Conservation (phyloP, 2,113 vertebrate species). For the Thunnus thynnus region DNA sequence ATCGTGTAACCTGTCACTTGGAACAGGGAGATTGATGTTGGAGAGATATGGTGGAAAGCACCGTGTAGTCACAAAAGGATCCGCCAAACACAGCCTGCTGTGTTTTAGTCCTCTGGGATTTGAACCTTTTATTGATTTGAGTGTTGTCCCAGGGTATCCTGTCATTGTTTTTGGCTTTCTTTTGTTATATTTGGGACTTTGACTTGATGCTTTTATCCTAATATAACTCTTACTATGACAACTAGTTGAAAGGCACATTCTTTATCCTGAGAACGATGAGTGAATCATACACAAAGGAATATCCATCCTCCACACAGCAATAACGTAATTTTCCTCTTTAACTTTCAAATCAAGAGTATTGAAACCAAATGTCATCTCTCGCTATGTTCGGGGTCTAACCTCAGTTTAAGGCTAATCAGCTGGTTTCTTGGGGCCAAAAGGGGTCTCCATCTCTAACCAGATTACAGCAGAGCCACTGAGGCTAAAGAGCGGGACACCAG, state of each 20-base stretch:
- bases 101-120: slow-evolving; percentile 54
- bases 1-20: slow-evolving; percentile 79
- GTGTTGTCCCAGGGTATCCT: slow-evolving; percentile 14
- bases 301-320: not conserved
- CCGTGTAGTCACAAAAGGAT: not conserved
- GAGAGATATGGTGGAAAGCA: slow-evolving; percentile 32
- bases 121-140: slow-evolving; percentile 44
- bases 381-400: slow-evolving; percentile 26
- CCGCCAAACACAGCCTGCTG: not conserved
- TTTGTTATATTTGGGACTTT: slow-evolving; percentile 18
- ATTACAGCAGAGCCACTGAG: slow-evolving; percentile 64
- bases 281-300: not conserved
- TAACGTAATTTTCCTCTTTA: not conserved
- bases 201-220: slow-evolving; percentile 13
- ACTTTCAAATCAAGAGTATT: slow-evolving; percentile 16
- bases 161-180: slow-evolving; percentile 7
- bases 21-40: slow-evolving; percentile 77
- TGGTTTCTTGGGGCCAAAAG: slow-evolving; percentile 49
- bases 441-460: slow-evolving; percentile 65
- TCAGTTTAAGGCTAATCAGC: slow-evolving; percentile 46
- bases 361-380: slow-evolving; percentile 36
- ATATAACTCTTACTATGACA: slow-evolving; percentile 1
- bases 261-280: not conserved
- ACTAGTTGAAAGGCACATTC: not conserved
- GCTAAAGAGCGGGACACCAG: slow-evolving; percentile 58